Evolutionary conservation across 1,140 invertebrate genomes (phyloP), one percentile per base, ranked within the genome.

Genomic region (Trinorchestia longiramus): DNA sequence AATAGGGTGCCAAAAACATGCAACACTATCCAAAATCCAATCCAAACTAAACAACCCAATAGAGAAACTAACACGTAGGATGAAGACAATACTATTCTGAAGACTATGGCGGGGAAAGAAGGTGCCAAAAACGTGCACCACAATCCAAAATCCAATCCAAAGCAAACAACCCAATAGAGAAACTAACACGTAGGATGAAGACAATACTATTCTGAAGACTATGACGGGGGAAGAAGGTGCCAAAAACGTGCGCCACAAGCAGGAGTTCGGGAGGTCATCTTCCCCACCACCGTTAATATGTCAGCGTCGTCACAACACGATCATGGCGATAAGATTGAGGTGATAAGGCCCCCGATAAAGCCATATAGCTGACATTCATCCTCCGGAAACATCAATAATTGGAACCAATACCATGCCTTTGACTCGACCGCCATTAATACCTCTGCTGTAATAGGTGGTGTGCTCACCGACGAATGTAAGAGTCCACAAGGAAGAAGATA

Each of bases 311-410:
- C 88, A 90, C 87, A 41, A 11, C 23, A 17, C 4, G 41, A 28
- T 8, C 6, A 90, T 42, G 41, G 4, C 43, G 88, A 90, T 90
- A 90, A 90, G 88, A 90, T 90, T 90, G 88, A 90, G 88, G 41
- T 42, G 88, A 90, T 90, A 90, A 90, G 88, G 43, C 41, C 3
- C 8, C 41, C 88, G 88, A 90, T 90, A 90, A 90, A 8, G 88
- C 43, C 43, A 4, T 90, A 42, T 41, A 15, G 41, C 43, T 90
- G n/a, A 43, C 88, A 43, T 90, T 42, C 88, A 42, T 41, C 41
- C 43, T 41, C 88, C 88, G 88, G 88, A 90, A 90, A 90, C 88
- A 90, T 41, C 88, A 90, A 90, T 90, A 90, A 90, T 90, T 36
- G 4, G 88, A 42, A 90, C 88, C 41, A 77, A 77, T 77, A 36